Percentiles rank a stretch among this genome's conserved stretches.
phyloP scores from a whole-genome alignment of 2,888 invertebrate species.

The Esperia sulphurella region DNA sequence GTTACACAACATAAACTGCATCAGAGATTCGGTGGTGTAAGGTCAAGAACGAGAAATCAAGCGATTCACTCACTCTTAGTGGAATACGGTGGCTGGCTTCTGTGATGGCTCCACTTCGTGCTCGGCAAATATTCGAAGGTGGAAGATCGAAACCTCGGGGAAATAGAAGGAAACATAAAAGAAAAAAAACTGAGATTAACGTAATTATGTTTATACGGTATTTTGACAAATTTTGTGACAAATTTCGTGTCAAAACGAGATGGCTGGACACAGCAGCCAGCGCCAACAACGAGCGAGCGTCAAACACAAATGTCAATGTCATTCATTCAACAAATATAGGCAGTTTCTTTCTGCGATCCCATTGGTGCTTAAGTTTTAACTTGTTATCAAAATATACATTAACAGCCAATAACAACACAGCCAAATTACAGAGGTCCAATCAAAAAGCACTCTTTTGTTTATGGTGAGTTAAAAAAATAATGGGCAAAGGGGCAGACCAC shows the following conservation, averaged over 20 bases:
- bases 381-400: no score
- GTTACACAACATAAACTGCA: slow-evolving; percentile 71
- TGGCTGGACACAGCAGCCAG: slow-evolving; percentile 2
- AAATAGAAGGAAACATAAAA: slow-evolving; percentile 56
- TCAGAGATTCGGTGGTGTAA: slow-evolving; percentile 56
- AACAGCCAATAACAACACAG: no score
- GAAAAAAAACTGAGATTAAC: slow-evolving; percentile 59
- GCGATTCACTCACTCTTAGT: slow-evolving; percentile 43
- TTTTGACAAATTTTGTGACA: slow-evolving; percentile 73
- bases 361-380: no score
- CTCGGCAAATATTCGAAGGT: slow-evolving; percentile 25
- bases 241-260: slow-evolving; percentile 17
- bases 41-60: slow-evolving; percentile 63
- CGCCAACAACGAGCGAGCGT: no score
- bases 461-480: no score
- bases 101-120: slow-evolving; percentile 16
- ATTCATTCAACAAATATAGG: no score
- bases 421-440: no score
- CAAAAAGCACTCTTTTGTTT: no score
- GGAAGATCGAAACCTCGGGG: slow-evolving; percentile 46
- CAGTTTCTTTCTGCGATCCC: no score
- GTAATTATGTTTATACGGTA: slow-evolving; percentile 64
- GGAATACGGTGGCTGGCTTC: slow-evolving; percentile 4
- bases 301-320: no score
- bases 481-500: no score